Base-by-base conservation (phyloP, 2,113 vertebrate species). In the Rhabdornis inornatus region DNA sequence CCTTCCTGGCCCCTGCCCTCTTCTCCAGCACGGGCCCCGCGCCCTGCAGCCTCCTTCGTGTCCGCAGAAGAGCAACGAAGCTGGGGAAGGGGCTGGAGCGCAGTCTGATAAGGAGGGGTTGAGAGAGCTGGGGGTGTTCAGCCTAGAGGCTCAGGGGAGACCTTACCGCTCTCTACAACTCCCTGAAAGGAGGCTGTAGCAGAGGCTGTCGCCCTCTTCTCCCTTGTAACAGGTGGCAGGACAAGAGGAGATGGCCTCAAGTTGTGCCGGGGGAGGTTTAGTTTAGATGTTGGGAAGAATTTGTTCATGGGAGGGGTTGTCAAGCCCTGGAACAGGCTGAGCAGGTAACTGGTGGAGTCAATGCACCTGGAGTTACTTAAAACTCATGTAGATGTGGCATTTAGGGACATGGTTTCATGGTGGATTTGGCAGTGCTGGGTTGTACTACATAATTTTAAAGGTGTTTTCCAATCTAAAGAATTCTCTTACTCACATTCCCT, bases 131-230 rank as follows among this genome's bases (percentile, higher is more conserved):
- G 31, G 35, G 22, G 5, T 31, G 37, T 6, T 49, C 14, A 15
- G 21, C n/a, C 6, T 21, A 40, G 57, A 27, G 59, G 19, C 31
- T 65, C n/a, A 3, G 23, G 61, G 33, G 22, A 3, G 6, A 24
- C 24, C 15, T 45, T 8, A 2, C 5, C 3, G 8, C n/a, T 31
- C 25, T 22, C 13, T 10, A 2, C 5, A 31, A 1, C 4, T 10
- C 20, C 30, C 13, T 23, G n/a, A 23, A 8, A 9, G 21, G 47
- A 68, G 39, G 16, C 24, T n/a, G 28, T 10, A 8, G 39, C 3
- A 3, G 7, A 4, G 30, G 6, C 19, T 2, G 9, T 3, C 28
- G 10, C 20, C 7, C 11, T 40, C 11, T 47, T 60, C 24, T 31
- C 17, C 30, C 17, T 1, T 23, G 10, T 17, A 22, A 14, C 20